These are phyloP conservation scores for Meandrusa payeni DNA, from an alignment of 2,888 invertebrate genomes.

Conservation along the genomic window DNA sequence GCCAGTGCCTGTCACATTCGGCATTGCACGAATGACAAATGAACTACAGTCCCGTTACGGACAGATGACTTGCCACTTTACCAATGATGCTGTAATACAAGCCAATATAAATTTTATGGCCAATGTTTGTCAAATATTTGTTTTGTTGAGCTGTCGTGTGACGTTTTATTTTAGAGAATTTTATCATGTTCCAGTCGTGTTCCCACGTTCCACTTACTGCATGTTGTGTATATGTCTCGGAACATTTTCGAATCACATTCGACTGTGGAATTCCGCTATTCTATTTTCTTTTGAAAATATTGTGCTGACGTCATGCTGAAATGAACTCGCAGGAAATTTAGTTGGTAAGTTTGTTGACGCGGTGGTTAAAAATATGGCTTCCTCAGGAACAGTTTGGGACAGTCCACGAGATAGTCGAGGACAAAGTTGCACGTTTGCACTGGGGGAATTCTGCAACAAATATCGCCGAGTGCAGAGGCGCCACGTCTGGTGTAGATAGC, in stretches of 20 bases:
- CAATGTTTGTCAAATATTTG: conserved; percentile 25
- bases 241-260: conserved; percentile 30
- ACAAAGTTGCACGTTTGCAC: conserved; percentile 59
- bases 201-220: conserved; percentile 24
- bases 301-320: conserved; percentile 51
- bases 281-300: conserved; percentile 46
- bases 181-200: conserved; percentile 14
- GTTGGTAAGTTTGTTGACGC: conserved; percentile 59
- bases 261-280: conserved; percentile 34
- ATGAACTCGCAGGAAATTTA: conserved; percentile 51
- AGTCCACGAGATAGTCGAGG: conserved; percentile 44
- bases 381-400: conserved; percentile 51
- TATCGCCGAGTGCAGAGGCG: conserved; percentile 32
- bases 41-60: conserved; percentile 48
- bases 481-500: conserved; percentile 11
- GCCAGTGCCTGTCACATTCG: conserved; percentile 45
- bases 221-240: neutral
- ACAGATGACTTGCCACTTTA: conserved; percentile 59
- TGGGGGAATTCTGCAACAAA: conserved; percentile 51
- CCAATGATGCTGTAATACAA: conserved; percentile 27
- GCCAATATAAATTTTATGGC: conserved; percentile 24
- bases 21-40: conserved; percentile 53
- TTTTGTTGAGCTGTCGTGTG: conserved; percentile 23
- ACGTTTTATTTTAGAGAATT: conserved; percentile 22
- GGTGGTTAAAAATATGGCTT: conserved; percentile 54